Evolutionary conservation across 2,888 invertebrate genomes (phyloP).

Genomic region (Caenorhabditis macrosperma): DNA sequence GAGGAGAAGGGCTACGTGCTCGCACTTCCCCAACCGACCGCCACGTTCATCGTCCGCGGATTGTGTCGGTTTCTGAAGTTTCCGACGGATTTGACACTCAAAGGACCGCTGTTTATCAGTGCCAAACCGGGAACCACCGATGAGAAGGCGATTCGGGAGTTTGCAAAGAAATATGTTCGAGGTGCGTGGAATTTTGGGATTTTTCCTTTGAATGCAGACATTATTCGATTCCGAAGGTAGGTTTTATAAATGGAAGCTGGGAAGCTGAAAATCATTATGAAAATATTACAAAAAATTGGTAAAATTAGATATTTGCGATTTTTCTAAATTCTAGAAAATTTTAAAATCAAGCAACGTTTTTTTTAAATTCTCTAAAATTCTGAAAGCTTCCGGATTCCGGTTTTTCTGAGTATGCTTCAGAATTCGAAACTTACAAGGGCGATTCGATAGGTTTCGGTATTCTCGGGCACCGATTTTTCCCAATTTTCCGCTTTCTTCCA

Average conservation of each 20-base stretch:
- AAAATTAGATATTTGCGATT: not conserved
- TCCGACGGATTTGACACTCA: constrained; percentile 64
- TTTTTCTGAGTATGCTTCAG: no score
- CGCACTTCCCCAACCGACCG: constrained; percentile 63
- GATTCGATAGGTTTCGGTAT: no score
- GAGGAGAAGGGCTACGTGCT: constrained; percentile 65
- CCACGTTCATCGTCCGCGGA: constrained; percentile 64
- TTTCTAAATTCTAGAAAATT: no score
- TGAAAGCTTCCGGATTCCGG: no score
- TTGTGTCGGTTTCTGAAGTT: constrained; percentile 53
- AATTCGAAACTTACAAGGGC: no score
- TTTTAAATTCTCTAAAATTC: no score
- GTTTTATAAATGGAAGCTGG: no score
- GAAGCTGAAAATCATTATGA: not conserved
- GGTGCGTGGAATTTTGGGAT: no score
- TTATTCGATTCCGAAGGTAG: no score
- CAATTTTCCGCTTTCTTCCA: not conserved
- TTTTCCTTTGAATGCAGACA: not conserved
- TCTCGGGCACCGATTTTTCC: no score
- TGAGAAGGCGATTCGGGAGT: constrained; percentile 39
- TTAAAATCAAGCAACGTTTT: not conserved
- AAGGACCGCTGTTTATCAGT: constrained; percentile 70
- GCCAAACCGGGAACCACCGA: constrained; percentile 47
- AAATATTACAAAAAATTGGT: not conserved
- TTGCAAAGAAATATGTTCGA: constrained; percentile 53